Conservation (phyloP, 2,888 invertebrate genomes). For the Pegoplata infirma region DNA sequence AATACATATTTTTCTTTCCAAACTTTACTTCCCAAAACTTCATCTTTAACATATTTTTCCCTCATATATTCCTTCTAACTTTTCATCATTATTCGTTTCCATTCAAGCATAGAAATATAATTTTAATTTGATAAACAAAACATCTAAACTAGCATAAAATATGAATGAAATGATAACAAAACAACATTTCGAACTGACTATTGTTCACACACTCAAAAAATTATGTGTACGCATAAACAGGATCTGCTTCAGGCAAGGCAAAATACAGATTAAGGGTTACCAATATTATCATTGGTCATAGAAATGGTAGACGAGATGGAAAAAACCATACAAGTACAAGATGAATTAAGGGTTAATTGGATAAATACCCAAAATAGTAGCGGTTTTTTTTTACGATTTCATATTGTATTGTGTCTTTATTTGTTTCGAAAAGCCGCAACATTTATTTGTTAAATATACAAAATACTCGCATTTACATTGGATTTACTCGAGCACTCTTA, state of each 20-base stretch:
- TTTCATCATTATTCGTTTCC: constrained; percentile 48
- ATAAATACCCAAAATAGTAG: constrained; percentile 48
- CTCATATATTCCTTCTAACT: not conserved
- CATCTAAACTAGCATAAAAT: constrained; percentile 53
- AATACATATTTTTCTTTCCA: too few relatives aligned
- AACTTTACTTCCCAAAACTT: not conserved
- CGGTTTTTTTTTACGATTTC: constrained; percentile 31
- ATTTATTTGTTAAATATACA: constrained; percentile 54
- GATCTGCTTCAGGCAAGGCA: constrained; percentile 53
- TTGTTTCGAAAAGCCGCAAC: constrained; percentile 61
- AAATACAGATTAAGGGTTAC: constrained; percentile 61
- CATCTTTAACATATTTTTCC: not conserved
- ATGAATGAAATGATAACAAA: constrained; percentile 55
- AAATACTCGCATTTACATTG: not conserved
- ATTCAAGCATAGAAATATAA: constrained; percentile 57
- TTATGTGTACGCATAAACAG: too few relatives aligned
- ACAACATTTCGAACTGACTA: constrained; percentile 7
- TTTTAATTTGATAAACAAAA: constrained; percentile 47
- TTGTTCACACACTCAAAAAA: constrained; percentile 43
- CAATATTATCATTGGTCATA: constrained; percentile 48
- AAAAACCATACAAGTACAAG: not conserved
- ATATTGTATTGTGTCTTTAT: constrained; percentile 43
- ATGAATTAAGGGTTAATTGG: constrained; percentile 60
- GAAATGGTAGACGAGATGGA: not conserved
- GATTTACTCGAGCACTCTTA: not conserved